These are phyloP conservation scores for Mellivora capensis DNA, from an alignment of 2,113 vertebrate species.

Conservation along the genomic window DNA sequence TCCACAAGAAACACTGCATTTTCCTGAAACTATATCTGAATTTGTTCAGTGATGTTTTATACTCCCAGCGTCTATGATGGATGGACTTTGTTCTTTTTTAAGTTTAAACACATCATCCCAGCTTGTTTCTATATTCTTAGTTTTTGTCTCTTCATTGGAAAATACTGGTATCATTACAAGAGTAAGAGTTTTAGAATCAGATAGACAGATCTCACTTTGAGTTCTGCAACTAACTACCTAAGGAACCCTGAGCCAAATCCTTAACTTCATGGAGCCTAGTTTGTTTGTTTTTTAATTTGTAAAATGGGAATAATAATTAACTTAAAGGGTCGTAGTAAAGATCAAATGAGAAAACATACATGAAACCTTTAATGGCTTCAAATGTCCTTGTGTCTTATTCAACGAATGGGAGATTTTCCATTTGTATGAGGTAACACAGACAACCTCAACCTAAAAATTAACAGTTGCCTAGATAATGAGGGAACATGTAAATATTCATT, in stretches of 20 bases:
- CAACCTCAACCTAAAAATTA: neutral
- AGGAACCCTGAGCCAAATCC: neutral
- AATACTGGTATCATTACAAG: neutral
- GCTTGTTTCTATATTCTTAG: neutral
- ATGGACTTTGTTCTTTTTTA: neutral
- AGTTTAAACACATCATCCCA: neutral
- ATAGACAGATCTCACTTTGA: neutral
- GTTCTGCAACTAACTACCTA: neutral
- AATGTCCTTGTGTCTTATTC: neutral
- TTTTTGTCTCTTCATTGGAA: neutral
- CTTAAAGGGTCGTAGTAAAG: neutral
- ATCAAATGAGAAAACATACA: neutral
- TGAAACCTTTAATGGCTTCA: neutral
- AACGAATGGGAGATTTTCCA: neutral
- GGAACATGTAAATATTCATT: neutral
- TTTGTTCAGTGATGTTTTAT: neutral
- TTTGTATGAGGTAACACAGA: neutral
- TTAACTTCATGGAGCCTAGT: neutral
- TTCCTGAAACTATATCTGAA: neutral
- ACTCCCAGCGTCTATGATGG: neutral
- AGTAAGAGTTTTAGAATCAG: neutral
- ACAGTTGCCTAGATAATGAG: neutral
- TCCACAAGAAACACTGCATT: neutral
- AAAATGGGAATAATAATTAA: neutral
- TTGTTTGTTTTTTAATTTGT: neutral